Evolutionary conservation across 2,113 vertebrate species (phyloP), one percentile per base, ranked within the genome.

Genomic region (Neodontobutis hainanensis): DNA sequence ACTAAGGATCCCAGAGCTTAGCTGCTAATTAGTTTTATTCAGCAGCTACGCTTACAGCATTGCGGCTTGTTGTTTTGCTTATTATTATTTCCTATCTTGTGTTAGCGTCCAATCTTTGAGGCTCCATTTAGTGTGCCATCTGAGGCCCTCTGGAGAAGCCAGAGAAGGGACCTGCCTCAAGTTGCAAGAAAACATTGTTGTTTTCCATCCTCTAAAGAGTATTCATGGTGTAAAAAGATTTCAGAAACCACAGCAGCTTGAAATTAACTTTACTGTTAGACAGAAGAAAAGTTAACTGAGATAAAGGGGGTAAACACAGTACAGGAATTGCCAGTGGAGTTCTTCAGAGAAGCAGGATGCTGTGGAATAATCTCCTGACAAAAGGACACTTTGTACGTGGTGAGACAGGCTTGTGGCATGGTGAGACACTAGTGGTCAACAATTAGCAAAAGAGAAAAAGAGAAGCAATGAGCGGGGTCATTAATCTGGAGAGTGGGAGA

Each of bases 11-110:
- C 64, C 77, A 73, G 77, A 78, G 7, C 80, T 75, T 27, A 45
- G 78, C 74, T 83, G 68, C 86, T 90, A 91, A 92, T 92, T 90
- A 91, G 86, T 77, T 75, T 82, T 81, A 83, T 87, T 90, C 82
- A 76, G 52, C 66, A 82, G 65, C 76, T 68, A 73, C 45, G 80
- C 88, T 87, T 75, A 57, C 75, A 85, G 85, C 77, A 61, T 43
- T 68, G 70, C 16, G 73, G 86, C 79, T 80, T 84, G 74, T 84
- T 88, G 80, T 86, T 90, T 83, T 74, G 56, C 71, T 71, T 55
- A 64, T 84, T 80, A 82, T 87, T 80, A 75, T 80, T 86, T 71
- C 53, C 59, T 42, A 56, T 74, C 82, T 75, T 9, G 59, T 68
- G 66, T 66, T 73, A 72, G 67, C 15, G 65, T 77, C 82, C 76